Percentiles rank a stretch among this genome's conserved stretches.
Evolutionary conservation across 2,888 invertebrate species (phyloP).

Genomic region (Crocallis elinguaria): DNA sequence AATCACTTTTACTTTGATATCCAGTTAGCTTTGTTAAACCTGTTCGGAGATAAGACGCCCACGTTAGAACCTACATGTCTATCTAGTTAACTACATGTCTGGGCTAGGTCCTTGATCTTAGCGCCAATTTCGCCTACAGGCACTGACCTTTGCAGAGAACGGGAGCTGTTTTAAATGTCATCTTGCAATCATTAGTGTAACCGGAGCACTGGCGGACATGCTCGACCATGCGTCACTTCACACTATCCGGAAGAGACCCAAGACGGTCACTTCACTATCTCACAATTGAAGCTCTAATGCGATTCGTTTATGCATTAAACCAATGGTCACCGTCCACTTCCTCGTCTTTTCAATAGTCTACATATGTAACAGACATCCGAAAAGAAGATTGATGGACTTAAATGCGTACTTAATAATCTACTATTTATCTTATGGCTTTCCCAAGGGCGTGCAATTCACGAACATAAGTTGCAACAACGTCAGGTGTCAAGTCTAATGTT

Average conservation of each 20-base stretch:
- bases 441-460: slow-evolving; percentile 38
- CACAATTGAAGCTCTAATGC: slow-evolving; percentile 23
- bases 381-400: slow-evolving; percentile 29
- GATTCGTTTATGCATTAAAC: slow-evolving; percentile 23
- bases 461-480: slow-evolving; percentile 18
- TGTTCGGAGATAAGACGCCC: slow-evolving; percentile 17
- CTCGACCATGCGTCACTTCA: slow-evolving; percentile 7
- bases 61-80: slow-evolving; percentile 10
- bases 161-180: slow-evolving; percentile 57
- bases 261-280: slow-evolving; percentile 22
- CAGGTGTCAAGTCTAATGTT: slow-evolving; percentile 27
- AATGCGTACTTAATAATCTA: slow-evolving; percentile 27
- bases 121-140: slow-evolving; percentile 46
- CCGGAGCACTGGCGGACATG: slow-evolving; percentile 25
- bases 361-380: slow-evolving; percentile 22
- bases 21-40: slow-evolving; percentile 26
- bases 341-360: slow-evolving; percentile 34
- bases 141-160: slow-evolving; percentile 59
- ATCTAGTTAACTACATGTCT: slow-evolving; percentile 26
- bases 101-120: slow-evolving; percentile 60
- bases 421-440: slow-evolving; percentile 35
- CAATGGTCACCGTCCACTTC: slow-evolving; percentile 34
- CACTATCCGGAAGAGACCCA: slow-evolving; percentile 22
- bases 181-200: slow-evolving; percentile 45
- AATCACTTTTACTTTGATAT: slow-evolving; percentile 13